Conservation (phyloP, 2,113 vertebrate species). For the Perognathus longimembris region DNA sequence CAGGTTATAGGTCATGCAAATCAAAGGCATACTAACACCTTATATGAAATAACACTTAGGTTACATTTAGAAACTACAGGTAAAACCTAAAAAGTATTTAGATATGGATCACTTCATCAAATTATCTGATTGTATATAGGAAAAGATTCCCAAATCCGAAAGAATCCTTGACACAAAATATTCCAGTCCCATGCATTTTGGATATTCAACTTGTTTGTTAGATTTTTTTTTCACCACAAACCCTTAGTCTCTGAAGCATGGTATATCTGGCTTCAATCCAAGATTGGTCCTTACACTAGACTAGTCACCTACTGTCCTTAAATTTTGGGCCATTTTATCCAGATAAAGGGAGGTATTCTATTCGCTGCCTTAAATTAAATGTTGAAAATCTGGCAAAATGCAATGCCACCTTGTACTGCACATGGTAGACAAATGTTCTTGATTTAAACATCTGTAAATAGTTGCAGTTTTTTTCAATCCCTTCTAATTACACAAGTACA, state of each 20-base stretch:
- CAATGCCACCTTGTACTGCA: rapidly evolving
- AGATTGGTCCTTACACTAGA: neutral
- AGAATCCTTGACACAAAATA: neutral
- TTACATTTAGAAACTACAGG: neutral
- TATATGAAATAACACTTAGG: neutral
- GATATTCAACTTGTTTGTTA: neutral
- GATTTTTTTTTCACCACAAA: neutral
- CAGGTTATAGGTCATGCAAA: neutral
- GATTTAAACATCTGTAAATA: neutral
- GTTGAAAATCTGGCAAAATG: neutral
- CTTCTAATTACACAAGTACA: neutral
- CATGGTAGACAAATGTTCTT: neutral
- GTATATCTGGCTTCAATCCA: neutral
- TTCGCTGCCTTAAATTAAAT: neutral
- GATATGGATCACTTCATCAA: too few species aligned
- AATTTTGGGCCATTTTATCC: neutral
- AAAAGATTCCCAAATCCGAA: neutral
- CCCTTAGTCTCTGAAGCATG: neutral
- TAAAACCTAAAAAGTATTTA: neutral
- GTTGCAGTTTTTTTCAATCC: neutral
- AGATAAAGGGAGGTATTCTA: neutral
- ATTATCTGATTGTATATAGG: neutral
- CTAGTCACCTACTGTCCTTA: neutral
- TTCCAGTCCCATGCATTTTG: neutral
- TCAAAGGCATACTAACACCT: neutral